Evolutionary conservation across 2,797 vertebrate species (phyloP), one percentile per base, ranked within the genome.

Genomic region (Ptychobarbus kaznakovi): DNA sequence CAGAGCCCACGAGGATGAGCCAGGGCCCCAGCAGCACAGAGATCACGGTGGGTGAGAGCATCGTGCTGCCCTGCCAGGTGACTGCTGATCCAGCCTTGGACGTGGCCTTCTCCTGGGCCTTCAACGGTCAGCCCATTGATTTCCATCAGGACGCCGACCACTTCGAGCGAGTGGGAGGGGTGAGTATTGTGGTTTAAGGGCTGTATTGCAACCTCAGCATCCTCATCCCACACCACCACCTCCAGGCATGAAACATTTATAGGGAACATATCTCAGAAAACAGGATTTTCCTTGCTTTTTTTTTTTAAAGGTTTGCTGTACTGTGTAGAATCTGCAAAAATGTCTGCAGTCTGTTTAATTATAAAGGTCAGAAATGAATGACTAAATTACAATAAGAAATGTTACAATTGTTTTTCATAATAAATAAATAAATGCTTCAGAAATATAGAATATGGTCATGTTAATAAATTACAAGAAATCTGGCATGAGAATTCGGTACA

Each of bases 101-200:
- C 84, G 96, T 97, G 86, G 95, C 93, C 86, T 99, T 99, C 94
- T 96, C 96, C 9, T 99, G 98, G 98, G 97, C 96, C 88, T 97
- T 98, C 93, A 98, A 99, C 5, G 97, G 97, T 18, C 95, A 92
- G 53, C 95, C 96, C 88, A 93, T 97, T 0, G 95, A 98, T 93
- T 97, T 98, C 94, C 95, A 95, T 91, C 94, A 93, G 84, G 97
- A 98, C 0, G 90, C 94, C 40, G 95, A 97, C 75, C 97, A 99
- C 92, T 97, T 98, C 68, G 97, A 98, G 92, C 97, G 96, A 95
- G 96, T 97, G 53, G 97, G 97, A 70, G 97, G 97, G 96, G 98
- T 99, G 93, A 98, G 98, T 96, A 82, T 42, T 82, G 82, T 76
- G 46, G 32, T 40, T 78, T n/a, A 69, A 53, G 32, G 8, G 49